Percentiles rank a stretch among this genome's conserved stretches.
Conservation (phyloP, 1,140 invertebrate genomes). For the Tyrophagus putrescentiae region DNA sequence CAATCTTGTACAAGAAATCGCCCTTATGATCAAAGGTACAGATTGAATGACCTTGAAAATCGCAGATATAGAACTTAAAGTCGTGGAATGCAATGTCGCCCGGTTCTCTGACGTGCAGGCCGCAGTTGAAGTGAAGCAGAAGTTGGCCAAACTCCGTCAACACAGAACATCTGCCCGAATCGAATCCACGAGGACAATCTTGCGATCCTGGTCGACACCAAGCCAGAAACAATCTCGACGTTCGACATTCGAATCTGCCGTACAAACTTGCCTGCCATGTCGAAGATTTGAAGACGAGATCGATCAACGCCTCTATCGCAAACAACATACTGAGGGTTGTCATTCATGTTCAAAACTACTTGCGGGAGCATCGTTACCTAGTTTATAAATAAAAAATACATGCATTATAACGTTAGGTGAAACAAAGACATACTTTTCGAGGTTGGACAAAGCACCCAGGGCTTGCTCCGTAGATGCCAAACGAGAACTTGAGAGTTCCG, state of each 20-base stretch:
- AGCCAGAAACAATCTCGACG: slow-evolving; percentile 86
- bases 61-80: slow-evolving; percentile 87
- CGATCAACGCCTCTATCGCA: slow-evolving; percentile 88
- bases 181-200: slow-evolving; percentile 90
- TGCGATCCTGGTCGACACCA: slow-evolving; percentile 73
- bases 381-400: slow-evolving; percentile 32
- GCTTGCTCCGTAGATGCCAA: slow-evolving; percentile 76
- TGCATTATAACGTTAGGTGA: neutral
- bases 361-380: slow-evolving; percentile 72
- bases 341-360: slow-evolving; percentile 33
- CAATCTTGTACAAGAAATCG: slow-evolving; percentile 73
- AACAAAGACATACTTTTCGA: slow-evolving; percentile 50
- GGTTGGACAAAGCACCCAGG: slow-evolving; percentile 92
- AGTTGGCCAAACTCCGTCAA: slow-evolving; percentile 75
- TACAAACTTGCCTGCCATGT: slow-evolving; percentile 44
- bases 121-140: slow-evolving; percentile 85
- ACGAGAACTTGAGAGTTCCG: slow-evolving; percentile 69
- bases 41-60: slow-evolving; percentile 92
- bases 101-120: slow-evolving; percentile 85
- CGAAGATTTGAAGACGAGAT: slow-evolving; percentile 83
- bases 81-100: slow-evolving; percentile 81
- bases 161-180: slow-evolving; percentile 86
- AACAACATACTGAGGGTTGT: slow-evolving; percentile 56
- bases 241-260: slow-evolving; percentile 78
- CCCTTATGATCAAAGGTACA: slow-evolving; percentile 84